Evolutionary conservation across 1,140 invertebrate species (phyloP), one percentile per base, ranked within the genome.

Genomic region (Mamestra configurata): DNA sequence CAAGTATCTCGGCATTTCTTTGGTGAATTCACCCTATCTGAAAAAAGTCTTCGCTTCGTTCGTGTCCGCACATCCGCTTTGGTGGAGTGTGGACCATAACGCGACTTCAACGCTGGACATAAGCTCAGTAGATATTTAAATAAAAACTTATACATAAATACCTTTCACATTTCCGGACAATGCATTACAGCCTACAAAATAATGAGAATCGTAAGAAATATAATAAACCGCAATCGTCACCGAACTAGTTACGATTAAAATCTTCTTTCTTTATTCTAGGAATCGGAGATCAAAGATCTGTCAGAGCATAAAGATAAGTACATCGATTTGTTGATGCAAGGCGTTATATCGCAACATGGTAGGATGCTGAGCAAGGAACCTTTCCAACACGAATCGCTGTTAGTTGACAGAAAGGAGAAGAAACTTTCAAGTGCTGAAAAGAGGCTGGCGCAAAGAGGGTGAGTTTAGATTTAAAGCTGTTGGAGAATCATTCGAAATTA

Each of bases 351-450:
- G 40, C 93, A 96, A 35, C 96, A 97, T 84, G 97, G 97, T 4
- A 96, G 96, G n/a, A 92, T 97, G 27, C 93, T 99, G 18, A 97
- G 97, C 3, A 98, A 98, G 91, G 97, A 98, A 88, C 99, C 99
- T 0, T 99, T 99, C 95, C 97, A 99, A 84, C 99, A 99, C 90
- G 99, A 99, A 94, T 99, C 98, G 22, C 95, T 99, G 43, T 95
- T 99, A 6, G 97, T 99, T 1, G 99, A 99, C 94, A 96, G 98
- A 40, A 99, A 99, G 89, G 99, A 99, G 86, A 98, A 99, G 87
- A 98, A 99, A 87, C 95, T 99, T 13, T 99, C 98, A 2, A 98
- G 98, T 90, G 97, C 98, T 31, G 99, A 99, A 91, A 99, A 99
- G 91, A 95, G 98, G 82, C 95, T 99, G 57, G 99, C 99, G 0